These are phyloP conservation scores for Psilanteris sp. DNA, from an alignment of 1,140 invertebrate genomes.

Conservation along the genomic window DNA sequence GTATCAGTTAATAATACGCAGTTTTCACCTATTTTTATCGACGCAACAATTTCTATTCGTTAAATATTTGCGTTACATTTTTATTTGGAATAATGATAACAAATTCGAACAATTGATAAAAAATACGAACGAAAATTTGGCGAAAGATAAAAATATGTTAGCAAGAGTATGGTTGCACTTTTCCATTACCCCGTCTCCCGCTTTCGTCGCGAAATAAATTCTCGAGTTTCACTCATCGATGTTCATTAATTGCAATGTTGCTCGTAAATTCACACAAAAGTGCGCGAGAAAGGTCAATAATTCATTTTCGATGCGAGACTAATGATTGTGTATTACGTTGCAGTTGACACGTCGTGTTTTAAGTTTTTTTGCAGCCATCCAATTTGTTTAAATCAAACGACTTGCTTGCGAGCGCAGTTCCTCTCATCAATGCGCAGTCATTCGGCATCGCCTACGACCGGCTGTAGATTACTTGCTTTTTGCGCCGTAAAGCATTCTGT, in stretches of 20 bases:
- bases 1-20: too few relatives aligned
- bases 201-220: conserved; percentile 12
- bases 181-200: too few relatives aligned
- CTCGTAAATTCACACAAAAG: conserved; percentile 30
- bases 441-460: conserved; percentile 62
- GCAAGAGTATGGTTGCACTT: too few relatives aligned
- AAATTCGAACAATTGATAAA: too few relatives aligned
- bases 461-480: conserved; percentile 68
- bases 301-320: conserved; percentile 32
- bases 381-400: conserved; percentile 59
- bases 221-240: not conserved
- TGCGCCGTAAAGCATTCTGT: conserved; percentile 58
- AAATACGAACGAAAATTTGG: too few relatives aligned
- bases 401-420: conserved; percentile 33
- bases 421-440: conserved; percentile 52
- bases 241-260: conserved; percentile 28
- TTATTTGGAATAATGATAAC: too few relatives aligned
- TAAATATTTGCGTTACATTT: too few relatives aligned
- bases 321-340: conserved; percentile 55
- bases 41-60: too few relatives aligned
- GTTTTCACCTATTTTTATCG: too few relatives aligned
- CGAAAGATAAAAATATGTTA: too few relatives aligned
- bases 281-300: conserved; percentile 5
- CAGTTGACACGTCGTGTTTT: conserved; percentile 52
- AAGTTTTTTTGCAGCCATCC: conserved; percentile 35